A percentile compares a stretch with the other conserved stretches of the same genome.
phyloP scores from a whole-genome alignment of 2,888 invertebrate species.

The Drosophila siamana region DNA sequence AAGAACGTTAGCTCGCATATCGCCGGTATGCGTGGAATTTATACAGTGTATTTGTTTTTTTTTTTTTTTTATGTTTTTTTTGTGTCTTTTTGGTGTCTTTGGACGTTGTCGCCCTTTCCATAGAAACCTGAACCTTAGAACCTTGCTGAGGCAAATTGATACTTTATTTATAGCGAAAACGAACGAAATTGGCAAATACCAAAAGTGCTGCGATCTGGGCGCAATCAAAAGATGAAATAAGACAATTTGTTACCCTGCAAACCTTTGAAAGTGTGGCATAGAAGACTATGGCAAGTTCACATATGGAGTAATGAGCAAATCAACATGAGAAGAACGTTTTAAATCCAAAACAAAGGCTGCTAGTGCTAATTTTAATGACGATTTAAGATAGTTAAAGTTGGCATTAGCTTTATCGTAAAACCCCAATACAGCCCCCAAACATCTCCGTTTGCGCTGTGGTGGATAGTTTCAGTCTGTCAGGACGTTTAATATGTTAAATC shows the following conservation, averaged over 20 bases:
- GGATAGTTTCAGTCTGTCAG: no score
- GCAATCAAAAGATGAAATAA: conserved; percentile 61
- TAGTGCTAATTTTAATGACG: no score
- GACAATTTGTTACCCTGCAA: conserved; percentile 13
- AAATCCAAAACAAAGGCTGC: no score
- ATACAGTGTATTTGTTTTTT: conserved; percentile 28
- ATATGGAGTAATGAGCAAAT: no score
- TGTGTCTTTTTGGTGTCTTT: conserved; percentile 1
- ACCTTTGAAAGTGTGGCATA: neutral
- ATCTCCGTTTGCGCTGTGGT: no score
- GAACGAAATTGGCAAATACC: conserved; percentile 63
- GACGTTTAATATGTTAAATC: no score
- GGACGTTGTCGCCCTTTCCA: conserved; percentile 57
- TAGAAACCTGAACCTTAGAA: conserved; percentile 56
- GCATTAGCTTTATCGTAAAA: no score
- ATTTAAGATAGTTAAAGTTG: no score
- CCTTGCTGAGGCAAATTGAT: conserved; percentile 51
- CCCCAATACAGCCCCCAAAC: no score
- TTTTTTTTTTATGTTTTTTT: conserved; percentile 11
- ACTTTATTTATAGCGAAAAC: conserved; percentile 71
- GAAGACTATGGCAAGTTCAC: no score
- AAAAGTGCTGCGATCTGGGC: conserved; percentile 48
- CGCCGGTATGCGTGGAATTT: conserved; percentile 62
- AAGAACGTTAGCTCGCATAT: conserved; percentile 8
- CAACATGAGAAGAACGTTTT: no score